Conservation (phyloP, 2,113 vertebrate species). For the Eurypyga helias region DNA sequence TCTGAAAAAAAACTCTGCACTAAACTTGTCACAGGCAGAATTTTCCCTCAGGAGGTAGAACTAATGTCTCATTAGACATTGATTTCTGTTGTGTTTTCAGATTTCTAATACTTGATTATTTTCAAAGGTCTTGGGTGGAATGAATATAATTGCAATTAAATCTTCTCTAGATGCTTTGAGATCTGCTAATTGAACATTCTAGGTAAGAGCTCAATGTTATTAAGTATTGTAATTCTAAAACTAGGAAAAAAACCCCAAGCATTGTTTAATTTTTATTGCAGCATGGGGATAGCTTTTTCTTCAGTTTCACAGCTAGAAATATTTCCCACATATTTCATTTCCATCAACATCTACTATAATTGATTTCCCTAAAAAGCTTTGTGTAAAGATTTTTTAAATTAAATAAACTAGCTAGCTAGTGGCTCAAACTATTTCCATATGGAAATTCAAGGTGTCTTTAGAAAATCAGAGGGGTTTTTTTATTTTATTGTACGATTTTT, state of each 20-base stretch:
- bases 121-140: constrained; percentile 4
- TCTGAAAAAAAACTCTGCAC: background rate
- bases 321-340: background rate
- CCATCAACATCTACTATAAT: background rate
- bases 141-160: constrained; percentile 23
- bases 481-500: background rate
- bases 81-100: constrained; percentile 5
- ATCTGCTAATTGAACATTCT: constrained; percentile 5
- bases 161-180: background rate
- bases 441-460: background rate
- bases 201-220: background rate
- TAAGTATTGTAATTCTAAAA: background rate
- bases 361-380: background rate
- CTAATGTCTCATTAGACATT: background rate
- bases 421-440: background rate
- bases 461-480: background rate
- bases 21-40: background rate
- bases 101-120: constrained; percentile 18
- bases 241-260: background rate
- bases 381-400: background rate
- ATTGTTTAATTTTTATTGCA: background rate
- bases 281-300: background rate
- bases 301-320: background rate
- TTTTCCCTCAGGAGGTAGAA: background rate
- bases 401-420: background rate